Evolutionary conservation across 2,113 vertebrate species (phyloP).

Genomic region (Eudyptes chrysolophus): DNA sequence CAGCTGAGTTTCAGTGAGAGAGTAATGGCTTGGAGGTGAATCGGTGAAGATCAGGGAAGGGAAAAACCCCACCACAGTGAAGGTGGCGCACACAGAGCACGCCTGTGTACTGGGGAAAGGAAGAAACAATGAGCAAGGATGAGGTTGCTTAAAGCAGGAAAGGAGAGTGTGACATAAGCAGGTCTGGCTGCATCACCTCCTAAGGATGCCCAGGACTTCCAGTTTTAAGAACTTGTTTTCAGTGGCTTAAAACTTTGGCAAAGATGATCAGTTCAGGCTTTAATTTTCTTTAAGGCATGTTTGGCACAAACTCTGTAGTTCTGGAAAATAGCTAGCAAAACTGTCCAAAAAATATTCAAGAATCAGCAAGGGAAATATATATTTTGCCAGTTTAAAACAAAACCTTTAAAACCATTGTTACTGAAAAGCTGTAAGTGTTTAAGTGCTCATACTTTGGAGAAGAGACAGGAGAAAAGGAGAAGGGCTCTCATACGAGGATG

Average conservation of each 20-base stretch:
- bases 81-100: not conserved
- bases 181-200: not conserved
- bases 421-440: not conserved
- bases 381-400: not conserved
- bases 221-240: not conserved
- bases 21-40: rapidly evolving
- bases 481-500: not conserved
- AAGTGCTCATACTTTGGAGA: not conserved
- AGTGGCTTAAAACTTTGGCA: not conserved
- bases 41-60: not conserved
- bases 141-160: slow-evolving; percentile 1
- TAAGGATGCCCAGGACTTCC: not conserved
- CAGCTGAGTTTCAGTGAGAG: not conserved
- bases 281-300: not conserved
- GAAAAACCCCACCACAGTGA: not conserved
- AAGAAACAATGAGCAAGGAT: not conserved
- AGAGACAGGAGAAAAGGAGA: not conserved
- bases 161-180: not conserved
- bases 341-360: not conserved
- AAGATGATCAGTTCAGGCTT: not conserved
- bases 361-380: not conserved
- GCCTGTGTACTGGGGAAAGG: not conserved
- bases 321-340: not conserved
- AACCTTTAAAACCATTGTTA: not conserved
- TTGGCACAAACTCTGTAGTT: not conserved